Evolutionary conservation across 1,140 invertebrate genomes (phyloP).

Genomic region (Eciton burchellii): DNA sequence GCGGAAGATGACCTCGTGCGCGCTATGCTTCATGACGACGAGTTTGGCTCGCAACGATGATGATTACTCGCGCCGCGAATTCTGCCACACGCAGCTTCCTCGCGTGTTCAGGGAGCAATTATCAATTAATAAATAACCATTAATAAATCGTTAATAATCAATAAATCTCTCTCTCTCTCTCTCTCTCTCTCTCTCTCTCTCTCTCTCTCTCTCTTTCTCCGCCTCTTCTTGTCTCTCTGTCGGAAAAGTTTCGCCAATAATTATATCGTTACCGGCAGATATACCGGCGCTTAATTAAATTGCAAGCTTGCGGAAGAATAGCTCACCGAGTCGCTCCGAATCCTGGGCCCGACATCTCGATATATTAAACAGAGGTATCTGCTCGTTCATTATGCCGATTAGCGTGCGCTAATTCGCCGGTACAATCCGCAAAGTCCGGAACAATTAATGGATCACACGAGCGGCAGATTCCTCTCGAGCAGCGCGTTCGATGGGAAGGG

Average conservation of each 20-base stretch:
- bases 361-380: background rate
- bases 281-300: background rate
- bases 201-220: background rate
- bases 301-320: background rate
- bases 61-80: too few species aligned
- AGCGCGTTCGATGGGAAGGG: too few species aligned
- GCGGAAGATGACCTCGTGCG: too few species aligned
- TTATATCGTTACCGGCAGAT: background rate
- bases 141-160: background rate
- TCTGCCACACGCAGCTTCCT: too few species aligned
- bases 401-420: background rate
- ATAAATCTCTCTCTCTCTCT: background rate
- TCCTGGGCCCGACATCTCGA: too few species aligned
- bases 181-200: too few species aligned
- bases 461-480: constrained; percentile 35
- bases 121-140: too few species aligned
- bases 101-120: too few species aligned
- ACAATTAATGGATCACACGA: constrained; percentile 64
- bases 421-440: constrained; percentile 36
- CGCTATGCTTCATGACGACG: too few species aligned
- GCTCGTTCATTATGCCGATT: constrained; percentile 11
- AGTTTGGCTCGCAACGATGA: too few species aligned
- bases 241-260: background rate
- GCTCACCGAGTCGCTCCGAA: too few species aligned
- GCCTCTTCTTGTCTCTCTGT: too few species aligned